Conservation (phyloP, 2,888 invertebrate species). For the Elaeidobius kamerunicus region DNA sequence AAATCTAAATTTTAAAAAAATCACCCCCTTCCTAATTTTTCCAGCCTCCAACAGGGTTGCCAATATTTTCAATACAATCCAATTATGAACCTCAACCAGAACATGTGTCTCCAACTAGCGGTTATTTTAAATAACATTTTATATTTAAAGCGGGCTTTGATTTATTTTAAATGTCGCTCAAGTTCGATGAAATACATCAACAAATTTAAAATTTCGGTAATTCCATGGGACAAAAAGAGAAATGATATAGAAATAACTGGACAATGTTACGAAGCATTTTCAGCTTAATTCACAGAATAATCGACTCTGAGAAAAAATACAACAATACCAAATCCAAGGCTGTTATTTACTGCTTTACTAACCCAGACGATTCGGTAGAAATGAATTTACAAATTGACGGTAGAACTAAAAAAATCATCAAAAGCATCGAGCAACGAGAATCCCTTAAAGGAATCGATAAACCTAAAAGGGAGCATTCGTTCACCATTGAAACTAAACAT, state of each 20-base stretch:
- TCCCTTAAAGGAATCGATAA: neutral
- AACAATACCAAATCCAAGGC: constrained; percentile 36
- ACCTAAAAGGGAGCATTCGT: constrained; percentile 18
- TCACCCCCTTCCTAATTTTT: too few species aligned
- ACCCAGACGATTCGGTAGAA: constrained; percentile 31
- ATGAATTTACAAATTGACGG: constrained; percentile 37
- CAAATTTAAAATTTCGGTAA: constrained; percentile 12
- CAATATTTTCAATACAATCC: too few species aligned
- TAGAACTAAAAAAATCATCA: constrained; percentile 17
- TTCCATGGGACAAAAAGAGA: constrained; percentile 8
- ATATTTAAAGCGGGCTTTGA: constrained; percentile 7
- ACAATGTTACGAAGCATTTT: constrained; percentile 39
- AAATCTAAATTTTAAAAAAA: too few species aligned
- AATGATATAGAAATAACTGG: constrained; percentile 1
- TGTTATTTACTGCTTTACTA: constrained; percentile 34
- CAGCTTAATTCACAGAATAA: constrained; percentile 38
- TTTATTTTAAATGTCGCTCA: neutral
- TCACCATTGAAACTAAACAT: constrained; percentile 34
- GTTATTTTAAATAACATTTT: neutral
- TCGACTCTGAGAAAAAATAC: constrained; percentile 37
- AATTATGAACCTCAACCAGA: too few species aligned
- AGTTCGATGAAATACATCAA: constrained; percentile 1
- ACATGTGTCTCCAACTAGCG: neutral
- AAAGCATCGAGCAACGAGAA: constrained; percentile 20
- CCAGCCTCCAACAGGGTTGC: too few species aligned